Evolutionary conservation across 2,797 vertebrate genomes (phyloP), one percentile per base, ranked within the genome.

Genomic region (Euthynnus affinis): DNA sequence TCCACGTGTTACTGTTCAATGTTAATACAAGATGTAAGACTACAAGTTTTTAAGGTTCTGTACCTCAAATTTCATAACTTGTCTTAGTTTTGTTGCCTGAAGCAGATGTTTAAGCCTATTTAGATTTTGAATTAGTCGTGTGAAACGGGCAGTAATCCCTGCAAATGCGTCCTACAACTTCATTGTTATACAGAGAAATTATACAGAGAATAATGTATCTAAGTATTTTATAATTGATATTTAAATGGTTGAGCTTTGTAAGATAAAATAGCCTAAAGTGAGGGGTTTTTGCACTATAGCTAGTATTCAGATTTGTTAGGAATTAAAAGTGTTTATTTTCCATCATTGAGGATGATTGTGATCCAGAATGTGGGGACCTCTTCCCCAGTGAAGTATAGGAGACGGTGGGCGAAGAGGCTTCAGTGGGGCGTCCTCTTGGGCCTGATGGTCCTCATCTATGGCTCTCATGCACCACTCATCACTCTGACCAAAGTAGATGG

Each of bases 401-500:
- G 87, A 18, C 82, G 5, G 64, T 89, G 91, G 80, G 44, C 88
- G 40, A 83, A 15, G 60, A 87, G 72, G 71, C 80, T 91, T 10
- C 83, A 92, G 15, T 98, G 98, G 98, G 94, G 72, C 0, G 82
- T 95, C 77, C 95, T 98, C 83, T 89, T 99, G 34, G 73, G 94
- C 12, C 66, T 97, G 0, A 97, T 98, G 18, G 95, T 98, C 53
- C 59, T 95, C 53, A 96, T 97, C 77, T 98, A 98, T 0, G 97
- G 97, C 72, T 98, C 98, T 58, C 98, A 99, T 0, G 97, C 98
- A 0, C 98, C 98, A 0, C 95, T 99, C 55, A 95, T 99, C 61
- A 91, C 95, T 1, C 91, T 96, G 49, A 97, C 96, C 87, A 97
- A 97, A 81, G 95, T 96, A 4, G 91, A 96, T 0, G 96, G 96